phyloP scores from a whole-genome alignment of 2,113 vertebrate genomes.

The Mola mola region DNA sequence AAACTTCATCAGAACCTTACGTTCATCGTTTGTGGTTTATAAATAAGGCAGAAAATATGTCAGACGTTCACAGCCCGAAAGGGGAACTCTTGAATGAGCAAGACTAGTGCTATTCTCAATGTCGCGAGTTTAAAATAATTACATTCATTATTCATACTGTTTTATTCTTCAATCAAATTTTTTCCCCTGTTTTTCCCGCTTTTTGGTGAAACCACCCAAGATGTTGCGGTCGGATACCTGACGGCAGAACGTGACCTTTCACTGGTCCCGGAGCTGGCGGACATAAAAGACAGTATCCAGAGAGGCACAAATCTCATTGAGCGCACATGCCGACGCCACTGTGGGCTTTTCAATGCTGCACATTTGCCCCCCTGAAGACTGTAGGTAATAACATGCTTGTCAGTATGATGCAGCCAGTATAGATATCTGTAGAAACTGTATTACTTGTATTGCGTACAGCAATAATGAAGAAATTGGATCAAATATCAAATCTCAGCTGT shows the following conservation, averaged over 20 bases:
- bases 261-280: background rate
- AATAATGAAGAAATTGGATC: background rate
- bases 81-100: no score
- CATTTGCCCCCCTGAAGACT: constrained; percentile 41
- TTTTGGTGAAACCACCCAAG: no score
- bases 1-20: no score
- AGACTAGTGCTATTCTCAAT: background rate
- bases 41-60: no score
- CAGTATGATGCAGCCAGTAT: constrained; percentile 82
- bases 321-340: constrained; percentile 51
- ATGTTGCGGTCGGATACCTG: no score
- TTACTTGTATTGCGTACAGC: background rate
- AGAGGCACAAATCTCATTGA: background rate
- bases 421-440: background rate
- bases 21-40: no score
- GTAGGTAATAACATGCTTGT: constrained; percentile 73
- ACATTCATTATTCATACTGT: no score
- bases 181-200: no score
- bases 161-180: no score
- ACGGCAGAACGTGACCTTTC: constrained; percentile 18
- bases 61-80: no score
- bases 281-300: background rate
- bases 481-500: background rate
- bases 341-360: constrained; percentile 26
- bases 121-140: no score